phyloP scores from a whole-genome alignment of 2,797 vertebrate genomes.

The Toxotes lorentzi region DNA sequence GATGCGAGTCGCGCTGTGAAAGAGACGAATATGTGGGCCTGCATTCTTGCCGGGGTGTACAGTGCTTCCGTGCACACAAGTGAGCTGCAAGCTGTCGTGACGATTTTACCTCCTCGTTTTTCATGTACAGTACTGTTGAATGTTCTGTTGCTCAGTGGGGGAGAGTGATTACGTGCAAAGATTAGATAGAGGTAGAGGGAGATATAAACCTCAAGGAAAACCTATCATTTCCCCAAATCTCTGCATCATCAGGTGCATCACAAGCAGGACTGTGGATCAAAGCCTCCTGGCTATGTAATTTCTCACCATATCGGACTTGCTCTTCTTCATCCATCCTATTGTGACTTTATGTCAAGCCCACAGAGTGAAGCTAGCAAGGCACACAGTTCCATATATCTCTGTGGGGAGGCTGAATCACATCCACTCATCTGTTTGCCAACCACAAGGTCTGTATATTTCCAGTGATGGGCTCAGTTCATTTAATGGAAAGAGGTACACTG shows the following conservation, averaged over 20 bases:
- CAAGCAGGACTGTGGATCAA: slow-evolving; percentile 58
- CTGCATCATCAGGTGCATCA: slow-evolving; percentile 62
- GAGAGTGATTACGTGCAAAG: slow-evolving; percentile 74
- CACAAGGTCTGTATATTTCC: slow-evolving; percentile 43
- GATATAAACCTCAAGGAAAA: slow-evolving; percentile 69
- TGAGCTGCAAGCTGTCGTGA: slow-evolving; percentile 75
- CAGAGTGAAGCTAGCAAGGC: slow-evolving; percentile 27
- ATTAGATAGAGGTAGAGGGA: slow-evolving; percentile 67
- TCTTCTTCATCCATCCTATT: slow-evolving; percentile 42
- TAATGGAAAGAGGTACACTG: slow-evolving; percentile 32
- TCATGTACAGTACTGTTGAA: slow-evolving; percentile 72
- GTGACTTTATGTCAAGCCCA: slow-evolving; percentile 49
- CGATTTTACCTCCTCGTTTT: slow-evolving; percentile 73
- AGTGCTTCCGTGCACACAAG: slow-evolving; percentile 58
- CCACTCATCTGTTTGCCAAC: slow-evolving; percentile 43
- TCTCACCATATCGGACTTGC: slow-evolving; percentile 56
- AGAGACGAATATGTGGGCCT: slow-evolving; percentile 55
- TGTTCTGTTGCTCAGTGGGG: slow-evolving; percentile 62
- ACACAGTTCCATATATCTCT: slow-evolving; percentile 24
- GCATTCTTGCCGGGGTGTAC: slow-evolving; percentile 44
- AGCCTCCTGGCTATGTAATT: slow-evolving; percentile 45
- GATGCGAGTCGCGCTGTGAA: slow-evolving; percentile 47
- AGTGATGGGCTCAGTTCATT: slow-evolving; percentile 38
- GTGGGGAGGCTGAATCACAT: slow-evolving; percentile 32
- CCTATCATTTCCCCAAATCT: slow-evolving; percentile 60